phyloP scores from a whole-genome alignment of 2,888 invertebrate genomes.

The Cephonodes hylas region DNA sequence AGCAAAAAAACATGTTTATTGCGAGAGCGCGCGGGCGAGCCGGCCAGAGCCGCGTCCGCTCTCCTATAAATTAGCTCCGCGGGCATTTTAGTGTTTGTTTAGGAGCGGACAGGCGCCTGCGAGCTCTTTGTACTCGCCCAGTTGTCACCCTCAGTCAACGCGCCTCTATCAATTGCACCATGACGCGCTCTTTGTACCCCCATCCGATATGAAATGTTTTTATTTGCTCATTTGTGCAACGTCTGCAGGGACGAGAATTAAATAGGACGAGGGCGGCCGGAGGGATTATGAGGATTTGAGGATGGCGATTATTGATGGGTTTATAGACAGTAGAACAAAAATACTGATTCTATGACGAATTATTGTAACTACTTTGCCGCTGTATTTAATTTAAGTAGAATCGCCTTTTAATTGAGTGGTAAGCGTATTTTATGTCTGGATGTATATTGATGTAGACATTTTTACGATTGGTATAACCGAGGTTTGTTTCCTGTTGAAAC shows the following conservation, averaged over 20 bases:
- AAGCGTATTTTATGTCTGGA: too few species aligned
- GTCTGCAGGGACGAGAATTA: neutral
- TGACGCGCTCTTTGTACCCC: neutral
- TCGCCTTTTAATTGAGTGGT: too few species aligned
- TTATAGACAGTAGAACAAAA: neutral
- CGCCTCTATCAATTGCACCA: slow-evolving; percentile 15
- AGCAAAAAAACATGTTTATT: slow-evolving; percentile 81
- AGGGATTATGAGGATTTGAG: neutral
- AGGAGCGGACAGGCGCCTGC: slow-evolving; percentile 34
- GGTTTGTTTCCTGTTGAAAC: too few species aligned
- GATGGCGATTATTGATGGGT: neutral
- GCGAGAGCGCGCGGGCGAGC: slow-evolving; percentile 58
- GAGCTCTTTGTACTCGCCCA: slow-evolving; percentile 29
- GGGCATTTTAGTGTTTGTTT: slow-evolving; percentile 63
- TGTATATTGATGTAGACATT: too few species aligned
- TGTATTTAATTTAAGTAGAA: too few species aligned
- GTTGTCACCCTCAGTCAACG: slow-evolving; percentile 26
- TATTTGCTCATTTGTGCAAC: neutral
- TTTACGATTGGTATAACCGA: too few species aligned
- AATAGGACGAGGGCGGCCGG: neutral
- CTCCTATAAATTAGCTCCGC: slow-evolving; percentile 65
- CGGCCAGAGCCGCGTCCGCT: slow-evolving; percentile 35
- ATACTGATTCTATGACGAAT: too few species aligned
- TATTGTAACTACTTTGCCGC: too few species aligned
- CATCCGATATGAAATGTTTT: neutral